Percentiles rank a stretch among this genome's conserved stretches.
Evolutionary conservation across 92 coral and sea anemone genomes (phyloP).

Genomic region (Pocillopora grandis): DNA sequence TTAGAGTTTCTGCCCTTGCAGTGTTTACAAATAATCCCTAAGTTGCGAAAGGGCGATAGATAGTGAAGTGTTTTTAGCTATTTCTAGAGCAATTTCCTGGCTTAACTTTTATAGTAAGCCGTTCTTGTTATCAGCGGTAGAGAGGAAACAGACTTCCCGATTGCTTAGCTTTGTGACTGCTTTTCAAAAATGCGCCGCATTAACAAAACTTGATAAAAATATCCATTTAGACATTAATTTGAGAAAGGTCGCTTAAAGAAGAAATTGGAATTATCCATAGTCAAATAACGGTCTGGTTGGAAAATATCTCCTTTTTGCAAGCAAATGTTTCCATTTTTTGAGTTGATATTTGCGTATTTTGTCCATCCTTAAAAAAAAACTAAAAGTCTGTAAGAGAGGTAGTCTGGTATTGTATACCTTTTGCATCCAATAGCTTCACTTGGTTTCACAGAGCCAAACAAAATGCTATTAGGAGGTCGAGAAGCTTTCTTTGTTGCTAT

Average conservation of each 20-base stretch:
- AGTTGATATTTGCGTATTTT: background rate
- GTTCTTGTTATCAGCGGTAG: constrained; percentile 4
- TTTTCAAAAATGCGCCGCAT: constrained; percentile 8
- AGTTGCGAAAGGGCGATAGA: background rate
- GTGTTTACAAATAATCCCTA: background rate
- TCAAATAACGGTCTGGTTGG: background rate
- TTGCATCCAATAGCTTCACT: background rate
- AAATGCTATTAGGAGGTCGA: constrained; percentile 22
- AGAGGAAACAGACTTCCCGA: constrained; percentile 14
- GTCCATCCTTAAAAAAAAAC: background rate
- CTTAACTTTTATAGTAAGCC: constrained; percentile 14
- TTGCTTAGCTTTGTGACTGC: constrained; percentile 2
- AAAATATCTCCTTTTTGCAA: background rate
- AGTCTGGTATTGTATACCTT: background rate
- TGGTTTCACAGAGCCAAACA: constrained; percentile 7
- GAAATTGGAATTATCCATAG: background rate
- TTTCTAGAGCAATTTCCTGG: constrained; percentile 19
- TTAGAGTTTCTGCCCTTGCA: no score
- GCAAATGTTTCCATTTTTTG: background rate
- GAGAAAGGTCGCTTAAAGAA: background rate
- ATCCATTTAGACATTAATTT: background rate
- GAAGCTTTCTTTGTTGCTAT: constrained; percentile 32
- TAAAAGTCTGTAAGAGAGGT: background rate
- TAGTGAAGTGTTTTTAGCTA: background rate
- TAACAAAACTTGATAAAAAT: background rate